A percentile compares a stretch with the other conserved stretches of the same genome.
Evolutionary conservation across 2,888 invertebrate species (phyloP).

Genomic region (Oeneis ivallda): DNA sequence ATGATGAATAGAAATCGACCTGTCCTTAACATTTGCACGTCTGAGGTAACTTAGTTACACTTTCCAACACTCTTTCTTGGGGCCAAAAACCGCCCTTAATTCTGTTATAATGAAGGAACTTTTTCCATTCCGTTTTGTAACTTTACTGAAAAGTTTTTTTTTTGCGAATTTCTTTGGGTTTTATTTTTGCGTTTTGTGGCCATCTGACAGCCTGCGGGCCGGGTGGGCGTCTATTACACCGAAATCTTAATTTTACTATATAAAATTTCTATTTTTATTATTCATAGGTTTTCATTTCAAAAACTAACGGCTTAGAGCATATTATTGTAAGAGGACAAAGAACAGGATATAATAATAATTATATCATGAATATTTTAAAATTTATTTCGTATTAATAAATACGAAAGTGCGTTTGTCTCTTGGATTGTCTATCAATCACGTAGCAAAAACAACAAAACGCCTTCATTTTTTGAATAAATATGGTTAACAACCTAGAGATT

Average conservation of each 20-base stretch:
- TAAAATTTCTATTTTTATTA: background rate
- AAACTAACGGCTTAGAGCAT: too few species aligned
- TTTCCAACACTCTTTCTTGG: conserved; percentile 44
- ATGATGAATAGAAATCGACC: conserved; percentile 5
- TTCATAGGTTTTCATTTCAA: background rate
- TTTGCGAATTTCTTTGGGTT: conserved; percentile 55
- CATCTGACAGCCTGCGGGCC: conserved; percentile 51
- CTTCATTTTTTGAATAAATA: too few species aligned
- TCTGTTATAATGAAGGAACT: conserved; percentile 73
- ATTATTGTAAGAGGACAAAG: too few species aligned
- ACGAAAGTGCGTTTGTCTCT: too few species aligned
- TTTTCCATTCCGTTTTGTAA: conserved; percentile 68
- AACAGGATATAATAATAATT: too few species aligned
- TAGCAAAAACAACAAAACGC: too few species aligned
- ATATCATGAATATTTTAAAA: too few species aligned
- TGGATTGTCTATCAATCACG: too few species aligned
- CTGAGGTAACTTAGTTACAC: background rate
- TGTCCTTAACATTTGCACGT: conserved; percentile 15
- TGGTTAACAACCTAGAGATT: too few species aligned
- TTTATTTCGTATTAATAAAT: too few species aligned
- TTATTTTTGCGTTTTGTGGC: conserved; percentile 46
- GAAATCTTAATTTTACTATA: background rate
- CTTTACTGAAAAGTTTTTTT: conserved; percentile 45
- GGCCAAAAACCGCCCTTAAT: conserved; percentile 55
- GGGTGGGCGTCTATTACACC: conserved; percentile 30